These are phyloP conservation scores for Etheostoma cragini DNA, from an alignment of 2,113 vertebrate genomes.

Conservation along the genomic window DNA sequence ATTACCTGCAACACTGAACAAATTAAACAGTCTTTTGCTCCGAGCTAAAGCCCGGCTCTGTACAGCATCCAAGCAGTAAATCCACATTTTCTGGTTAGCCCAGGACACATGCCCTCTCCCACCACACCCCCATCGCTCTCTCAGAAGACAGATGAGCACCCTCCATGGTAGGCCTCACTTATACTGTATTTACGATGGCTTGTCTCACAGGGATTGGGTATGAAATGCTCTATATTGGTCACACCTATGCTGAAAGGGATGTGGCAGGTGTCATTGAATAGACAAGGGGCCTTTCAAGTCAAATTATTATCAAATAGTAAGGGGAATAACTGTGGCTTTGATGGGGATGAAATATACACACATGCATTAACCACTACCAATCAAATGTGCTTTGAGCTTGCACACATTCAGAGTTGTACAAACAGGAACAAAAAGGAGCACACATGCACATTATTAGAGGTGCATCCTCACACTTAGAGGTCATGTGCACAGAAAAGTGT, in stretches of 20 bases:
- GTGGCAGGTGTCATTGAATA: constrained; percentile 56
- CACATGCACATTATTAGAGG: too few species aligned
- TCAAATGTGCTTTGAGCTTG: background rate
- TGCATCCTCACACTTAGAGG: background rate
- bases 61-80: constrained; percentile 71
- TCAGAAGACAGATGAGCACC: constrained; percentile 57
- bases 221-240: constrained; percentile 71
- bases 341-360: constrained; percentile 5
- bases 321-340: constrained; percentile 12
- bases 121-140: background rate
- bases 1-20: constrained; percentile 76
- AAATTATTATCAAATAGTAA: constrained; percentile 13
- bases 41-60: constrained; percentile 54
- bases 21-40: constrained; percentile 80
- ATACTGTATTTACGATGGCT: constrained; percentile 48
- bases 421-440: background rate
- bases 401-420: background rate
- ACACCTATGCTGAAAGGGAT: constrained; percentile 55
- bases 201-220: constrained; percentile 54
- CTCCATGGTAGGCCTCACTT: constrained; percentile 3
- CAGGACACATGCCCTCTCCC: constrained; percentile 23
- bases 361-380: background rate
- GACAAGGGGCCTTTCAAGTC: constrained; percentile 43
- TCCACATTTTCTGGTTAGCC: constrained; percentile 63
- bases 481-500: background rate